Base-by-base conservation (phyloP, 2,797 vertebrate genomes). In the Labeo calbasu region DNA sequence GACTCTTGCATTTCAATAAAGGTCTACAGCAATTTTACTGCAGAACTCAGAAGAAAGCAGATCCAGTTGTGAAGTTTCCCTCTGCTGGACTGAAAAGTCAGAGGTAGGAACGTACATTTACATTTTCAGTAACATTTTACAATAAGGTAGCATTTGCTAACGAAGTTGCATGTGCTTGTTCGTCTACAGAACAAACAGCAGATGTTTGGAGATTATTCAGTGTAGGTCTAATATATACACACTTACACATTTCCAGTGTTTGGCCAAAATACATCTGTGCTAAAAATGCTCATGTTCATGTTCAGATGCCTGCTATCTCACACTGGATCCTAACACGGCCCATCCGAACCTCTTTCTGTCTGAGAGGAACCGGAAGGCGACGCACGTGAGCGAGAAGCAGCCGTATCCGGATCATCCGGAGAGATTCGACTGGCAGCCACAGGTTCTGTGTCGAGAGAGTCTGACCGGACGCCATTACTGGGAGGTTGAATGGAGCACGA, bases 351-450 rank as follows among this genome's bases (percentile, higher is more conserved):
- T 23, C 11, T 59, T 59, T 32, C 15, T 71, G 12, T 71, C 43
- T 15, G 43, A 48, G 12, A 5, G 23, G 12, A 23, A 71, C 43
- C 13, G 43, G 13, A 70, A 48, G 40, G n/a, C 13, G 12, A 71
- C 4, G 8, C n/a, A 43, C 1, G 5, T 15, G 69, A 14, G 4
- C 7, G 13, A 25, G 5, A 11, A 2, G 43, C 69, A 48, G n/a
- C n/a, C n/a, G 13, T 71, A 50, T 78, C 77, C 43, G 2, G 48
- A 66, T 68, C 32, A 32, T 36, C 48, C 21, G 1, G 25, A 51
- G 46, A 80, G 48, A 70, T 65, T 15, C 40, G 66, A 81, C 55
- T 57, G 55, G 55, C 55, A n/a, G 55, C 55, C 21, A 13, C 25
- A 15, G 12, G 13, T 28, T n/a, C 4, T 51, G 15, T 6, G 50